Percentiles rank a stretch among this genome's conserved stretches.
Conservation (phyloP, 2,888 invertebrate genomes). For the Barypeithes pellucidus region DNA sequence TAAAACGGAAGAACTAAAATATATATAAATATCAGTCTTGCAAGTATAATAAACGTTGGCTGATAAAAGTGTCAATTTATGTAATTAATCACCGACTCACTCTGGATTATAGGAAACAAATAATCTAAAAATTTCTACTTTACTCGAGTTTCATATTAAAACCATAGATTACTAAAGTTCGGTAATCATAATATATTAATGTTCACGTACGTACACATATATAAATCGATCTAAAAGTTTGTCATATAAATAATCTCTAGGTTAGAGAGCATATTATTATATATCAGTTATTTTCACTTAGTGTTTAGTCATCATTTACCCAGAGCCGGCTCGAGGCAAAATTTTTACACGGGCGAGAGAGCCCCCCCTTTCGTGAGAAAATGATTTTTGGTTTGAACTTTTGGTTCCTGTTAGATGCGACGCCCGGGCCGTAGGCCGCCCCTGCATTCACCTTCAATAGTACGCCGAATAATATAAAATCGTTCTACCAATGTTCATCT, state of each 20-base stretch:
- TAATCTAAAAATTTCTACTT: not conserved
- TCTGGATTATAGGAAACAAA: not conserved
- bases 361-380: no score
- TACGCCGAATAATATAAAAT: no score
- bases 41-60: not conserved
- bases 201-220: not conserved
- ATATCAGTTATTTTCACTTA: not conserved
- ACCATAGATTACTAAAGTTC: not conserved
- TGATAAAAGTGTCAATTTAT: not conserved
- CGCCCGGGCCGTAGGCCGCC: no score
- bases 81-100: not conserved
- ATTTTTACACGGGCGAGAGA: no score
- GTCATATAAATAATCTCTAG: slow-evolving; percentile 3
- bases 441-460: no score
- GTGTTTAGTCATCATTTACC: no score
- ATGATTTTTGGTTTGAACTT: no score
- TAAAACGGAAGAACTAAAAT: not conserved
- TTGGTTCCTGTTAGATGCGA: no score
- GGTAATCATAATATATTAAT: not conserved
- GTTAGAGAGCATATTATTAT: not conserved
- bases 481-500: no score
- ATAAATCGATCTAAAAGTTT: not conserved
- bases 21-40: slow-evolving; percentile 12
- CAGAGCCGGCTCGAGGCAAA: no score
- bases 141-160: not conserved